Base-by-base conservation (phyloP, 2,113 vertebrate genomes). In the Silurus meridionalis region DNA sequence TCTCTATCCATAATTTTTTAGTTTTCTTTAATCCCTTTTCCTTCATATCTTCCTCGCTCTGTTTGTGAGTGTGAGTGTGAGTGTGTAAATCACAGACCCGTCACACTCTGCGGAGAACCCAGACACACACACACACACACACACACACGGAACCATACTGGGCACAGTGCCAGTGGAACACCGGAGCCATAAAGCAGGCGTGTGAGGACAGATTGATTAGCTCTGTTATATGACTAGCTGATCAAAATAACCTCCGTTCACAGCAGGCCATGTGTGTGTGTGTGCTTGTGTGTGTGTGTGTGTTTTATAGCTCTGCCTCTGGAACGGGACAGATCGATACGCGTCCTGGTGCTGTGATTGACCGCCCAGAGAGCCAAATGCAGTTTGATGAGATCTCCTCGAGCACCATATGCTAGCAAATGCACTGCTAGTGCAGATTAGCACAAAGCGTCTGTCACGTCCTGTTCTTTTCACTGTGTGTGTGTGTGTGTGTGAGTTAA, bases 291-390 rank as follows among this genome's bases (percentile, higher is more conserved):
- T 53, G 69, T 85, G 82, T 19, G n/a, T 61, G 77, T 69, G 72
- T 85, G 80, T 15, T 10, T 52, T 71, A 89, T 64, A 50, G 46
- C 88, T 89, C 85, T 87, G 77, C 48, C 28, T 4, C 63, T 64
- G 74, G 53, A 61, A 58, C 64, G 19, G 28, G 52, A 63, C 66
- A 25, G 87, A 90, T 91, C 87, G 17, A 90, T 90, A 48, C 4
- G 60, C 23, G 6, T 48, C 66, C 58, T 50, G 63, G 77, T n/a
- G 82, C 69, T 25, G 81, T 74, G 83, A 61, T 77, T 81, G 86
- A 79, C 53, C 69, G n/a, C 57, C 80, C 80, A 74, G 53, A 82
- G 81, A 60, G 86, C 57, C 53, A 78, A 83, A 80, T 61, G 61
- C 48, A 64, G 83, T 87, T 82, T 86, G 71, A 86, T 88, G 78